phyloP scores from a whole-genome alignment of 2,797 vertebrate species.

The Tamandua tetradactyla region DNA sequence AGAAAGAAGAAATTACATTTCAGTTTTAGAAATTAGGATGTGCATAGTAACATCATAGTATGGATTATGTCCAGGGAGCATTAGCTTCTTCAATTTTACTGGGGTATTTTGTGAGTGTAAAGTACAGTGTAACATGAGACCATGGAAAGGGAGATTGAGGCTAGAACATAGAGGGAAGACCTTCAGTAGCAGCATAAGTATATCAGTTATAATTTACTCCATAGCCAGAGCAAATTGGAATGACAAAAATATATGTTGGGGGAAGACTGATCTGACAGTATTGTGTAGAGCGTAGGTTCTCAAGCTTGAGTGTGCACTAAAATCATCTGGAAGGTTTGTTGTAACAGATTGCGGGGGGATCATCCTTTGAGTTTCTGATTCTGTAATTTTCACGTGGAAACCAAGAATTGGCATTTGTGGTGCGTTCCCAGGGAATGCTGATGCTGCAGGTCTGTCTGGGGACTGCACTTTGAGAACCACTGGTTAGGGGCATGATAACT shows the following conservation, averaged over 20 bases:
- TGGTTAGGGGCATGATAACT: background rate
- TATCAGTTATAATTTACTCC: background rate
- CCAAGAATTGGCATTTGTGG: background rate
- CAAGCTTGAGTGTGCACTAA: fast-evolving
- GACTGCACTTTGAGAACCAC: background rate
- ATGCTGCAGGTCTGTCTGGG: background rate
- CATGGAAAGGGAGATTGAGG: background rate
- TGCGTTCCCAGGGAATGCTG: background rate
- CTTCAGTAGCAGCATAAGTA: background rate
- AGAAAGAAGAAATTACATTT: background rate
- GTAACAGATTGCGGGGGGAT: background rate
- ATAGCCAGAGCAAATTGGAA: background rate
- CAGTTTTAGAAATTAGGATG: background rate
- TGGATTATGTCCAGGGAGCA: background rate
- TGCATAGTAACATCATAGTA: background rate
- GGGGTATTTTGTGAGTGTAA: background rate
- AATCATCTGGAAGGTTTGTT: background rate
- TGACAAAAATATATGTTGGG: background rate
- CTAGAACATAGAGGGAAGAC: background rate
- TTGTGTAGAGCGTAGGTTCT: background rate
- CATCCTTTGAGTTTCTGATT: background rate
- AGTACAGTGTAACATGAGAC: background rate
- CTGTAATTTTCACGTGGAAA: background rate
- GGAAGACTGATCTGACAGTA: background rate
- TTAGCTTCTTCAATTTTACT: background rate